Base-by-base conservation (phyloP, 2,797 vertebrate species). In the Diplodus sargus region DNA sequence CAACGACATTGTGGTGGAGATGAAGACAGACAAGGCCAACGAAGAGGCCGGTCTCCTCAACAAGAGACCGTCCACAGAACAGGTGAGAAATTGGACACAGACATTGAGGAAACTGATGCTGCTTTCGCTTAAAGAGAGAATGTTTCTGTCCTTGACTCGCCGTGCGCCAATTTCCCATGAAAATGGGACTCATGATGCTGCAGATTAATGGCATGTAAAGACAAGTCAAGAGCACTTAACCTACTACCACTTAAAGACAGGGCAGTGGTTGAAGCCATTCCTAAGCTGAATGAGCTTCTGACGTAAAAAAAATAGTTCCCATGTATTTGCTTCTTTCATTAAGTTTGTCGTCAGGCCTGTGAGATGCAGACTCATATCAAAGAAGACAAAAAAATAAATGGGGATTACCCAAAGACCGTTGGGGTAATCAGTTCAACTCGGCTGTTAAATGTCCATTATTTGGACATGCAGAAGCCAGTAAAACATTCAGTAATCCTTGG, bases 1-100 rank as follows among this genome's bases (percentile, higher is more conserved):
- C 81, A 94, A 88, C 2, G 93, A 94, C 79, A 95, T 96, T n/a
- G 95, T 94, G 65, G 95, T 79, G 86, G 96, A 96, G 88, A 95
- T 96, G 95, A 97, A 96, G 81, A 91, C 95, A 1, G 95, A 96
- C 53, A 95, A 96, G 79, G 79, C 91, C 67, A 94, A 95, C 0
- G 97, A 98, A 81, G 95, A 96, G 81, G 93, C 94, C 0, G 96
- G 95, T 58, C 95, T 97, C 30, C 93, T 97, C 63, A 90, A 93
- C 68, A 95, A 94, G 85, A 93, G 90, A 74, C 86, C 89, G 2
- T 15, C 87, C 49, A 62, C 83, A 76, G 90, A 92, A 68, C 90
- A 95, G 95, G 94, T 95, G 47, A 85, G 91, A 14, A 53, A 39
- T 3, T 18, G 14, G 56, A 49, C 48, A 23, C 42, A 53, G 59